A percentile compares a stretch with the other conserved stretches of the same genome.
phyloP scores from a whole-genome alignment of 2,797 vertebrate genomes.

The Hippopotamyrus pictus region DNA sequence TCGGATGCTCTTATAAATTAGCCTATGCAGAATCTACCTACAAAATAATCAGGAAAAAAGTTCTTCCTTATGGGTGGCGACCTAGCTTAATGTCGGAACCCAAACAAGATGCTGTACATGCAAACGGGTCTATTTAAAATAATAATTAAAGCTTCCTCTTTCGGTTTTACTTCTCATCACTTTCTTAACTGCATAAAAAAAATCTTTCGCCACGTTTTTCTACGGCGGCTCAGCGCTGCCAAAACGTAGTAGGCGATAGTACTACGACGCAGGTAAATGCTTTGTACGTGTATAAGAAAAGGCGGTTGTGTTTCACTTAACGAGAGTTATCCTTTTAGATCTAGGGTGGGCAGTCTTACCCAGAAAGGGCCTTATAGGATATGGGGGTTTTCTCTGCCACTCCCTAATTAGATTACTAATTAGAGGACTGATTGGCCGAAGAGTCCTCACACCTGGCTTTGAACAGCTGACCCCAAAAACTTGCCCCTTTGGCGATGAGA shows the following conservation, averaged over 20 bases:
- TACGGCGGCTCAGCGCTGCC: conserved; percentile 15
- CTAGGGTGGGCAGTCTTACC: background rate
- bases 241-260: background rate
- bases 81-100: background rate
- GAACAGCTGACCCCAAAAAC: background rate
- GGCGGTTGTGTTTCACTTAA: background rate
- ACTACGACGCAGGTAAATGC: background rate
- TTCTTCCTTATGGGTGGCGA: background rate
- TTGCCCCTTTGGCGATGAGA: background rate
- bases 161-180: conserved; percentile 4
- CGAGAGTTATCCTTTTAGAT: background rate
- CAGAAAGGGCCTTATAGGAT: background rate
- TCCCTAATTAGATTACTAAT: background rate
- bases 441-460: background rate
- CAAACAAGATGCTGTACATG: background rate
- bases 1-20: background rate
- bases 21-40: background rate
- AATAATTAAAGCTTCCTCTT: background rate
- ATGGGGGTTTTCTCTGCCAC: background rate
- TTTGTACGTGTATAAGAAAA: background rate
- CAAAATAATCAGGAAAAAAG: background rate
- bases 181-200: background rate
- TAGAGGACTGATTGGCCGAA: background rate
- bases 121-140: background rate
- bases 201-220: background rate